These are phyloP conservation scores for Lacerta agilis DNA, from an alignment of 2,797 vertebrate genomes.

Conservation along the genomic window DNA sequence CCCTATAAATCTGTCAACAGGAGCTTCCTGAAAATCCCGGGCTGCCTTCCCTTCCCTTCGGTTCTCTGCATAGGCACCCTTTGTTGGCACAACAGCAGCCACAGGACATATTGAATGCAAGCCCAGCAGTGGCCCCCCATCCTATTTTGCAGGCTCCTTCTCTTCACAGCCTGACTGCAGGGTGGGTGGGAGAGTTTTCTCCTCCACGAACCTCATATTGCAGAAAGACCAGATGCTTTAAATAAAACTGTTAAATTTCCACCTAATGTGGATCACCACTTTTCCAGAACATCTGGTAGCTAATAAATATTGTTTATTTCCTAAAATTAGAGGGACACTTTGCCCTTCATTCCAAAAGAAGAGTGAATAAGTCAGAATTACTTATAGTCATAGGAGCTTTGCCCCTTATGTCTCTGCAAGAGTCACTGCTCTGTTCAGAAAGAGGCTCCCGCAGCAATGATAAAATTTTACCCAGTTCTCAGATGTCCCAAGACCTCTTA, in stretches of 20 bases:
- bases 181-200: no score
- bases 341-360: not conserved
- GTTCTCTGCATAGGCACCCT: not conserved
- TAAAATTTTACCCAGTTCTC: not conserved
- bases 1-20: slow-evolving; percentile 66
- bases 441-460: no score
- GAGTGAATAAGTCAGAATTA: not conserved
- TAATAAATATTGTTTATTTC: not conserved
- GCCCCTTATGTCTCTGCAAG: not conserved
- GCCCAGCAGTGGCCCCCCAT: not conserved
- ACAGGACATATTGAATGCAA: not conserved
- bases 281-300: not conserved
- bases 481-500: not conserved
- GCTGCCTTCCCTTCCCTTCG: slow-evolving; percentile 42
- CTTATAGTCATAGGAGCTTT: not conserved
- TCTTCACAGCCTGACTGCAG: not conserved
- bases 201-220: not conserved
- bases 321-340: not conserved
- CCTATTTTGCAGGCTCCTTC: not conserved
- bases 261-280: not conserved
- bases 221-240: not conserved
- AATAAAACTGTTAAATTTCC: not conserved
- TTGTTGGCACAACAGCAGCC: not conserved
- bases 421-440: not conserved
- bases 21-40: slow-evolving; percentile 59